Percentiles rank a stretch among this genome's conserved stretches.
phyloP scores from a whole-genome alignment of 2,113 vertebrate genomes.

The Rhea pennata region DNA sequence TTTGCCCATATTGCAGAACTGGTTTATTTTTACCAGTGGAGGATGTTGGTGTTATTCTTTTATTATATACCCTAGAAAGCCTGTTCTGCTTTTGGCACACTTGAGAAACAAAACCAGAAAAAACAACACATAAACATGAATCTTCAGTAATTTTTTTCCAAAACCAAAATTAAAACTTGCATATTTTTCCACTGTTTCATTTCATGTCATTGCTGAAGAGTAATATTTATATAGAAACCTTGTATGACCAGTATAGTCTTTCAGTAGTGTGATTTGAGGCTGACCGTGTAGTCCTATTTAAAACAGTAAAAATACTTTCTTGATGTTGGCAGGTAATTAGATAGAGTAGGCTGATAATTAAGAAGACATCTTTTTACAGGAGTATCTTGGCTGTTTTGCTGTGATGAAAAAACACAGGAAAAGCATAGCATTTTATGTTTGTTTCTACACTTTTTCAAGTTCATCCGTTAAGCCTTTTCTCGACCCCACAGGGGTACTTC shows the following conservation, averaged over 20 bases:
- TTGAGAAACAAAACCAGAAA: not conserved
- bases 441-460: not conserved
- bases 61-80: not conserved
- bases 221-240: not conserved
- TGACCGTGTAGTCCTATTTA: not conserved
- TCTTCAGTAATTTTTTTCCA: not conserved
- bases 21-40: not conserved
- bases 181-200: not conserved
- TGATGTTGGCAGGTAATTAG: no score
- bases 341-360: not conserved
- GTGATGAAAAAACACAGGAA: not conserved
- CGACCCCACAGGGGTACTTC: not conserved
- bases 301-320: not conserved
- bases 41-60: accelerated
- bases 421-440: not conserved
- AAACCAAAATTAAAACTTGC: not conserved
- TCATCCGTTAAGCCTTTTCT: not conserved
- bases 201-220: not conserved
- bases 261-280: not conserved
- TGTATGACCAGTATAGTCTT: not conserved
- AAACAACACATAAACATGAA: accelerated
- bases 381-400: not conserved
- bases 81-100: not conserved
- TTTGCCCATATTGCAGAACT: not conserved
- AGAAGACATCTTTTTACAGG: not conserved